phyloP scores from a whole-genome alignment of 2,797 vertebrate species.

The Rhinoraja longicauda region DNA sequence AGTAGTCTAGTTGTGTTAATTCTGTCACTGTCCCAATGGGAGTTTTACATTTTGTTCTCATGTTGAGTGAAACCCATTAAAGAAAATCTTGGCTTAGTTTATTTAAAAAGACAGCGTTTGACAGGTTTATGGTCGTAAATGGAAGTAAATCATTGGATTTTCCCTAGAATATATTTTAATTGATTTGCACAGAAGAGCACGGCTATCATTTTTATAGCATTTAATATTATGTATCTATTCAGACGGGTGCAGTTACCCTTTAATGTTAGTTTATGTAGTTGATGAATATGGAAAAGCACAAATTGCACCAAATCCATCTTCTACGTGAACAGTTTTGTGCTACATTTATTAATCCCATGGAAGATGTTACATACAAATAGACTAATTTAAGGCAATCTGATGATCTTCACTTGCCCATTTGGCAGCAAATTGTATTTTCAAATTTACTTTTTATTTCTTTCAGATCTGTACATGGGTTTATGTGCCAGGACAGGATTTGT shows the following conservation, averaged over 20 bases:
- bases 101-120: slow-evolving; percentile 9
- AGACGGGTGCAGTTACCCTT: background rate
- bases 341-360: slow-evolving; percentile 9
- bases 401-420: background rate
- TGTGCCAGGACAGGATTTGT: background rate
- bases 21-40: background rate
- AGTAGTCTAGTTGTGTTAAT: background rate
- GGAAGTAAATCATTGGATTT: background rate
- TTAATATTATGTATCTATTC: background rate
- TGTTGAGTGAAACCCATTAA: background rate
- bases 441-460: background rate
- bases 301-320: background rate
- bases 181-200: background rate
- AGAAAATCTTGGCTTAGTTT: background rate
- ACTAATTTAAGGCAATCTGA: background rate
- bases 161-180: background rate
- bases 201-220: background rate
- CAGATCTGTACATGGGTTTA: background rate
- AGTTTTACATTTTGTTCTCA: background rate
- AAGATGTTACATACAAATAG: slow-evolving; percentile 1
- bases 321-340: background rate
- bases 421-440: background rate
- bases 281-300: slow-evolving; percentile 14
- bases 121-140: background rate
- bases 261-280: background rate